Base-by-base conservation (phyloP, 2,888 invertebrate species). In the Erpobdella octoculata region DNA sequence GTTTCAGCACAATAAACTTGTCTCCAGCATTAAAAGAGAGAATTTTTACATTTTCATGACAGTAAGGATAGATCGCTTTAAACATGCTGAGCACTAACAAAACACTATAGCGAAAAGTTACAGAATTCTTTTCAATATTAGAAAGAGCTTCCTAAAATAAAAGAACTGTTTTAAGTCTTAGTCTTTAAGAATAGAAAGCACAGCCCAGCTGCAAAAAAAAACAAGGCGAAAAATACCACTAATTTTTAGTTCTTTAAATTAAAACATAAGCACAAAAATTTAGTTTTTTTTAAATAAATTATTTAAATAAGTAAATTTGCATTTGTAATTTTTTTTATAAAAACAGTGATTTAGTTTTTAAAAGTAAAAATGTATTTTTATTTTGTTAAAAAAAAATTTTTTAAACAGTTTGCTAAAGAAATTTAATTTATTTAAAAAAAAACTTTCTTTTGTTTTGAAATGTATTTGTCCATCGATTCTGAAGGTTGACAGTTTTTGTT, bases 1-100 rank as follows among this genome's bases (percentile, higher is more conserved):
- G 25, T 36, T 76, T 75, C 28, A 76, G 61, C 9, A 76, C 74
- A 31, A 75, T 73, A 48, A 76, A 76, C 59, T 46, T 64, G 37
- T 76, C 75, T 37, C 62, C 66, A 15, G 59, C 69, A 18, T 61
- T 59, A 53, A 76, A 76, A 2, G 58, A 59, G 36, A 76, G 70
- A 15, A 75, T 72, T 35, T 68, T 71, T 5, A 35, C 33, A 31
- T 76, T 73, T 1, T 66, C 41, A 37, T 48, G 33, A 31, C 72
- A 25, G 59, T 70, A 76, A 18, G 66, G 61, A 65, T 76, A 76
- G 25, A 73, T 31, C n/a, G 76, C 74, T 38, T 68, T 53, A 62
- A 73, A 74, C 75, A 75, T 75, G 36, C 15, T 70, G 21, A 37
- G 18, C 28, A 15, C n/a, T 1, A 2, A 12, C 15, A 18, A 28